These are phyloP conservation scores for Alexandromys fortis DNA, from an alignment of 2,113 vertebrate genomes.

Conservation along the genomic window DNA sequence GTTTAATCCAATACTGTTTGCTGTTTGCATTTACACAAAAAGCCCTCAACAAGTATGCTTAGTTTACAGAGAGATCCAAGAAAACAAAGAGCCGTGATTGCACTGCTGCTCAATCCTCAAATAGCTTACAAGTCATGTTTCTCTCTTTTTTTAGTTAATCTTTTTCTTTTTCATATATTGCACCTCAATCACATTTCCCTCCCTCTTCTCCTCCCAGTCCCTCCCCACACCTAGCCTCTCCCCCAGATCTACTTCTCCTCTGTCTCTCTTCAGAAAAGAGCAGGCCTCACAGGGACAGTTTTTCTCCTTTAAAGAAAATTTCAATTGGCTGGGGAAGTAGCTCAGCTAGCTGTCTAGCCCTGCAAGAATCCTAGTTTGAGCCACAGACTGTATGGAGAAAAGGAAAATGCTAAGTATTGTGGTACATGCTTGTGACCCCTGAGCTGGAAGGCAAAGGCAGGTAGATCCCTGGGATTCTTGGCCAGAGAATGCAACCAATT, in stretches of 20 bases:
- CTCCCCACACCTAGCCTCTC: neutral
- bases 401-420: neutral
- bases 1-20: neutral
- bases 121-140: neutral
- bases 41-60: neutral
- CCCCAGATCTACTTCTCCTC: neutral
- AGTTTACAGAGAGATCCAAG: neutral
- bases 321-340: neutral
- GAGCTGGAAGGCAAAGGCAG: neutral
- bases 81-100: neutral
- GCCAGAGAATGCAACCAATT: neutral
- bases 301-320: conserved; percentile 13
- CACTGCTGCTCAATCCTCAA: neutral
- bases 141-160: neutral
- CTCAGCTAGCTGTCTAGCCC: neutral
- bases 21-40: neutral
- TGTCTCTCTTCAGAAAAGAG: neutral
- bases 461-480: neutral
- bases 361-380: neutral
- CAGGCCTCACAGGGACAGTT: neutral
- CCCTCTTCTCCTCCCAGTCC: neutral
- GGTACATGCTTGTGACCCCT: too few species aligned
- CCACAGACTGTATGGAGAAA: neutral
- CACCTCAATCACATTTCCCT: neutral
- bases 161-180: neutral